Evolutionary conservation across 2,888 invertebrate genomes (phyloP).

Genomic region (Eurois occulta): DNA sequence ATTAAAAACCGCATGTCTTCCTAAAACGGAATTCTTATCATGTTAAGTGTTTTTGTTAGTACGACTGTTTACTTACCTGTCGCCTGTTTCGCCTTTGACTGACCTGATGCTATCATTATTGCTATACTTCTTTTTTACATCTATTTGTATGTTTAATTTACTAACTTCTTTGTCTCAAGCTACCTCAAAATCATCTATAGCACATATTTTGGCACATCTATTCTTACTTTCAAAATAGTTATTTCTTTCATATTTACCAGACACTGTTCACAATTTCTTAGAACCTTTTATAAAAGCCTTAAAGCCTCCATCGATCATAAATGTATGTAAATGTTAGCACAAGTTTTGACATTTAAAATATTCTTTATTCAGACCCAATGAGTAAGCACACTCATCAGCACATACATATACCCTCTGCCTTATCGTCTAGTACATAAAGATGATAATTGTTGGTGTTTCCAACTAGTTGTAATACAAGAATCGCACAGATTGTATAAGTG

Average conservation of each 20-base stretch:
- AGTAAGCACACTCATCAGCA: constrained; percentile 21
- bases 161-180: neutral
- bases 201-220: neutral
- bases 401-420: constrained; percentile 23
- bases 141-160: neutral
- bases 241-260: constrained; percentile 5
- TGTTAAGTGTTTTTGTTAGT: constrained; percentile 16
- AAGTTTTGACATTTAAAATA: constrained; percentile 60
- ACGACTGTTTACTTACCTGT: constrained; percentile 13
- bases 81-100: constrained; percentile 30
- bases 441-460: constrained; percentile 36
- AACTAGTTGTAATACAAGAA: constrained; percentile 29
- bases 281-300: constrained; percentile 27
- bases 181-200: neutral
- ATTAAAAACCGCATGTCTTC: neutral
- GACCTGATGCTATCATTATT: constrained; percentile 21
- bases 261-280: constrained; percentile 4
- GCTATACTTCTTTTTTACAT: constrained; percentile 6
- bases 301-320: constrained; percentile 47
- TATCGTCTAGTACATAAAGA: constrained; percentile 30
- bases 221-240: neutral
- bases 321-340: constrained; percentile 54
- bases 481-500: constrained; percentile 48
- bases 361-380: constrained; percentile 33
- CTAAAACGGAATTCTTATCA: constrained; percentile 4